Evolutionary conservation across 2,113 vertebrate species (phyloP).

Genomic region (Cyphomyrus discorhynchus): DNA sequence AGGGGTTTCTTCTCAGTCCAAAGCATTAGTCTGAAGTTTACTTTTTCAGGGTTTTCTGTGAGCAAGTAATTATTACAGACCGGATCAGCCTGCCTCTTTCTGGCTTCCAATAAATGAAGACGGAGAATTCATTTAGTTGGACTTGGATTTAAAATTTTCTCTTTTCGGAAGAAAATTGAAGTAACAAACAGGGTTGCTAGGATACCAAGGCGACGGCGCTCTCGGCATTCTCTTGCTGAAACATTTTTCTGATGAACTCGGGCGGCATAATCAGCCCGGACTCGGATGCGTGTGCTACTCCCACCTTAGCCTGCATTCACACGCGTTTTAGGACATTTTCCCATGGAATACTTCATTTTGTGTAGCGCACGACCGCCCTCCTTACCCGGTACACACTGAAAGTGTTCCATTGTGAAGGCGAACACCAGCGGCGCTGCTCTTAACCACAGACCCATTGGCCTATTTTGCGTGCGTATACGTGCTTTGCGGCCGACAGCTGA

Average conservation of each 20-base stretch:
- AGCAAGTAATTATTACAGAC: neutral
- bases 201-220: conserved; percentile 3
- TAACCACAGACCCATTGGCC: neutral
- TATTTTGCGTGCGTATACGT: neutral
- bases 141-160: neutral
- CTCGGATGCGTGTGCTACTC: neutral
- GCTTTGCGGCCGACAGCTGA: neutral
- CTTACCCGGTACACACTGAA: neutral
- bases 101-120: neutral
- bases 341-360: neutral
- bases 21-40: neutral
- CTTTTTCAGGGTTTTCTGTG: neutral
- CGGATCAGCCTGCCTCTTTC: neutral
- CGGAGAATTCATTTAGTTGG: neutral
- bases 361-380: neutral
- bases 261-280: neutral
- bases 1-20: neutral
- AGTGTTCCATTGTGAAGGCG: neutral
- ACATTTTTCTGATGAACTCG: neutral
- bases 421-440: neutral
- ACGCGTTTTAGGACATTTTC: neutral
- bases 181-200: conserved; percentile 16
- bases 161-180: neutral
- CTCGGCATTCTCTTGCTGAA: neutral
- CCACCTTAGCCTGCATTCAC: neutral